phyloP scores from a whole-genome alignment of 64 coral and sea anemone genomes.

The Dendronephthya gigantea region DNA sequence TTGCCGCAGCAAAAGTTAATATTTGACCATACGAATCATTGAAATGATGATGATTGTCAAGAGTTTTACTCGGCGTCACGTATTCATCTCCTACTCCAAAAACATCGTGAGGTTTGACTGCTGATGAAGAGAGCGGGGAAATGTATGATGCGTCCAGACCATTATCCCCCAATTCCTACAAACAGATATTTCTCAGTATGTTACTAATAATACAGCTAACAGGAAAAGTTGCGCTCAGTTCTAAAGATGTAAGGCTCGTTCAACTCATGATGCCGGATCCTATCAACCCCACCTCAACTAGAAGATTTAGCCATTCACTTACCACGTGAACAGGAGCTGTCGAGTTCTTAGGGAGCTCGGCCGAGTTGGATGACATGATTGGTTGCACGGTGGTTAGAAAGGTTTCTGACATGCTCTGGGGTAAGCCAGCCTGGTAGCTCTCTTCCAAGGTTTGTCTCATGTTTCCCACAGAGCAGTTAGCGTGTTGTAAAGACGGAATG shows the following conservation, averaged over 20 bases:
- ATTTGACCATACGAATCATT: neutral
- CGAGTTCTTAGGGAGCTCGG: neutral
- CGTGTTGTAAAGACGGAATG: conserved; percentile 26
- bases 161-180: neutral
- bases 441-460: conserved; percentile 53
- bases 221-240: too few relatives aligned
- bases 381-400: neutral
- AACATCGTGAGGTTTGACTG: neutral
- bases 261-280: neutral
- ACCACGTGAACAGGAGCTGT: neutral
- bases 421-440: conserved; percentile 13
- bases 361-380: neutral
- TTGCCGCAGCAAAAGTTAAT: neutral
- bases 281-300: too few relatives aligned
- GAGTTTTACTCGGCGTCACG: neutral
- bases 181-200: neutral
- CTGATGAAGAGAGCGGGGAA: neutral
- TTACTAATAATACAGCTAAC: too few relatives aligned
- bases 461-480: conserved; percentile 35
- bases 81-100: neutral
- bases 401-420: neutral
- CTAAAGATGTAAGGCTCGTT: neutral
- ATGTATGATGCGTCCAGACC: neutral
- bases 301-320: neutral
- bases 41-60: neutral